Conservation (phyloP, 2,797 vertebrate species). For the Hydrophis major region DNA sequence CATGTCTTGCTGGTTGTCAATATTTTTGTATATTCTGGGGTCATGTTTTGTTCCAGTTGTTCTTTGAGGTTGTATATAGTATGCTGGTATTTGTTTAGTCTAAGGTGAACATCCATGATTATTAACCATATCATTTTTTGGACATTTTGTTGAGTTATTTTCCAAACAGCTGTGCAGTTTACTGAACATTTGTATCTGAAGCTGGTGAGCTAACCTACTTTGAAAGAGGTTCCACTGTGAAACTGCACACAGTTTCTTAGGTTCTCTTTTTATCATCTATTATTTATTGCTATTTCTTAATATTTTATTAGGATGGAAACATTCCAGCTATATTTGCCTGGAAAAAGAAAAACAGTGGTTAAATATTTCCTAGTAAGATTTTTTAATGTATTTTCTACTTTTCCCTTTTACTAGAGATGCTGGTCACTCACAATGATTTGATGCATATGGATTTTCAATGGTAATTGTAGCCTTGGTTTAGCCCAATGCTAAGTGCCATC, state of each 20-base stretch:
- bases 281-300: constrained; percentile 43
- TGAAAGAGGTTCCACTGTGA: not conserved
- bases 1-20: not conserved
- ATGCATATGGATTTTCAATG: not conserved
- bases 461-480: constrained; percentile 11
- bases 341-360: constrained; percentile 7
- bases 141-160: not conserved
- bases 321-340: constrained; percentile 11
- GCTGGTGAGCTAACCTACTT: not conserved
- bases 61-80: not conserved
- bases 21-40: not conserved
- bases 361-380: constrained; percentile 24
- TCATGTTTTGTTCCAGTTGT: not conserved
- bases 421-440: not conserved
- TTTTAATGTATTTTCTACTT: not conserved
- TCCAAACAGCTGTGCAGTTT: not conserved
- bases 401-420: not conserved
- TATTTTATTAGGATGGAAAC: constrained; percentile 36
- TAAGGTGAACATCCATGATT: not conserved
- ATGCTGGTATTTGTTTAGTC: not conserved
- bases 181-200: not conserved
- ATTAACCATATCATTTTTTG: not conserved
- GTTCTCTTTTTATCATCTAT: constrained; percentile 9
- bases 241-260: constrained; percentile 4
- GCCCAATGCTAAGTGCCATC: not conserved